Percentiles rank a stretch among this genome's conserved stretches.
phyloP scores from a whole-genome alignment of 2,113 vertebrate genomes.

The Stictonetta naevosa region DNA sequence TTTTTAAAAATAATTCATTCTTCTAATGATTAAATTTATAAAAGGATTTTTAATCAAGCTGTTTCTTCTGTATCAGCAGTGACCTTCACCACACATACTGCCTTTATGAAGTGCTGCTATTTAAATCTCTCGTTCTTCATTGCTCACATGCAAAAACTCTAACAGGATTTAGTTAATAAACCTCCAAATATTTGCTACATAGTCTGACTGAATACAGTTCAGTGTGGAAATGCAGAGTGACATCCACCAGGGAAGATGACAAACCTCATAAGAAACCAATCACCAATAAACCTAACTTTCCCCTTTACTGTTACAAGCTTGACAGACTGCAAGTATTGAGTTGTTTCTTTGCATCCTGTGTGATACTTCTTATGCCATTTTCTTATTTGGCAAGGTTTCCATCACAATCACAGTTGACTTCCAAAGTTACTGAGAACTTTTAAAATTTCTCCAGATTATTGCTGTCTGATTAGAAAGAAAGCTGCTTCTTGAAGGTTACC shows the following conservation, averaged over 20 bases:
- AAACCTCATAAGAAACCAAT: slow-evolving; percentile 22
- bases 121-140: background rate
- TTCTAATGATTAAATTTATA: background rate
- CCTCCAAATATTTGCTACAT: background rate
- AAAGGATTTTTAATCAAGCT: background rate
- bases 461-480: background rate
- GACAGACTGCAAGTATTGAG: slow-evolving; percentile 5
- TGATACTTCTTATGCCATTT: background rate
- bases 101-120: background rate
- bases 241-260: slow-evolving; percentile 58
- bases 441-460: background rate
- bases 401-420: slow-evolving; percentile 9
- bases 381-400: slow-evolving; percentile 18
- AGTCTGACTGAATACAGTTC: slow-evolving; percentile 24
- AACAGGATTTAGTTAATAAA: background rate
- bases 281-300: background rate
- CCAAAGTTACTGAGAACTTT: background rate
- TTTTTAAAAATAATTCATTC: background rate
- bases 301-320: background rate
- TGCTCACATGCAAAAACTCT: background rate
- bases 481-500: background rate
- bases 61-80: background rate
- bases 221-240: slow-evolving; percentile 52
- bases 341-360: background rate
- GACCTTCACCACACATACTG: background rate